phyloP scores from a whole-genome alignment of 2,113 vertebrate genomes.

The Australoheros scitulus region DNA sequence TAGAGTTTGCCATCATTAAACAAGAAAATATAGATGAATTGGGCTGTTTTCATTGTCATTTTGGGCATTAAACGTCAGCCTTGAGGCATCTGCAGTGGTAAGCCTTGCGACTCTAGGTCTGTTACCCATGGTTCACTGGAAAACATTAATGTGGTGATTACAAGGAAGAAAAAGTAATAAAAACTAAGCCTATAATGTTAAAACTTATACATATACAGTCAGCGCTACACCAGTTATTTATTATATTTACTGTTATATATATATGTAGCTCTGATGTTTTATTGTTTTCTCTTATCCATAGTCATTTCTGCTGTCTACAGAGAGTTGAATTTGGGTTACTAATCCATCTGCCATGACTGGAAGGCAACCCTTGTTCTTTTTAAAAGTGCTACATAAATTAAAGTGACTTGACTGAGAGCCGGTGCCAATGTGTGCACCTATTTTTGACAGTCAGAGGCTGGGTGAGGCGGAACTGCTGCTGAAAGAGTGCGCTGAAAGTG shows the following conservation, averaged over 20 bases:
- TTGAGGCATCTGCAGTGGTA: neutral
- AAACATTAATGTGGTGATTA: neutral
- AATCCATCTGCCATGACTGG: neutral
- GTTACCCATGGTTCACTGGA: neutral
- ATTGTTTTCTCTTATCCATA: no score
- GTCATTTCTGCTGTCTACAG: neutral
- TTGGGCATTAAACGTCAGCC: neutral
- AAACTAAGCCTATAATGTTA: neutral
- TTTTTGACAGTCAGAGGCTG: slow-evolving; percentile 41
- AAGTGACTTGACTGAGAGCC: neutral
- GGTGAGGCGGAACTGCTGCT: neutral
- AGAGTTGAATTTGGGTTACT: neutral
- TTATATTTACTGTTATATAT: no score
- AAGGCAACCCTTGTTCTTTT: neutral
- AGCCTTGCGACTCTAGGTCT: neutral
- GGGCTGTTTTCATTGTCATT: neutral
- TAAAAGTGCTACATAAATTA: neutral
- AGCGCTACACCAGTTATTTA: no score
- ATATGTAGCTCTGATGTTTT: neutral
- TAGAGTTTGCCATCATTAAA: neutral
- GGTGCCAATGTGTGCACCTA: slow-evolving; percentile 50
- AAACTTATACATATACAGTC: neutral
- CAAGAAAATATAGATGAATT: neutral
- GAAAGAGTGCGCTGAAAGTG: neutral
- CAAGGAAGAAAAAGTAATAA: neutral